Percentiles rank a stretch among this genome's conserved stretches.
Conservation (phyloP, 2,888 invertebrate genomes). For the Caradrina clavipalpis region DNA sequence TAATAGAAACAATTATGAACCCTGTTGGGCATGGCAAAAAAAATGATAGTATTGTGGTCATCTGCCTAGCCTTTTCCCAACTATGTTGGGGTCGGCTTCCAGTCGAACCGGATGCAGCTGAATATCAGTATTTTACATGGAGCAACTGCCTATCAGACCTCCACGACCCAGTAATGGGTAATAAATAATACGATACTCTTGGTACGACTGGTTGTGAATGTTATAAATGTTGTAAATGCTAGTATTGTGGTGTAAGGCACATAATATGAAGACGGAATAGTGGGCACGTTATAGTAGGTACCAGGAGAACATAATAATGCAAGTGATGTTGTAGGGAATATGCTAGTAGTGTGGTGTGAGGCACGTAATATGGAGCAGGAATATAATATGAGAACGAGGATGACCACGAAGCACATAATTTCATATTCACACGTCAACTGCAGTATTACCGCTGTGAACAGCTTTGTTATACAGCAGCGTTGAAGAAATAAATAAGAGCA, state of each 20-base stretch:
- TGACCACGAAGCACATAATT: slow-evolving; percentile 16
- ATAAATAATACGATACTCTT: too few relatives aligned
- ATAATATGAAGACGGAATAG: slow-evolving; percentile 13
- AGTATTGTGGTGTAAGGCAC: background rate
- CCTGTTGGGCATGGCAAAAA: too few relatives aligned
- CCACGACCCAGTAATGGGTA: too few relatives aligned
- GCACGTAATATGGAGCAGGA: background rate
- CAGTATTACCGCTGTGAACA: background rate
- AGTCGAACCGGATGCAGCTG: too few relatives aligned
- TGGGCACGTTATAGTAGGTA: background rate
- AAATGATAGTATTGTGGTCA: too few relatives aligned
- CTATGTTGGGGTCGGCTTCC: too few relatives aligned
- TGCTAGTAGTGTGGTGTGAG: background rate
- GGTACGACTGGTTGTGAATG: too few relatives aligned
- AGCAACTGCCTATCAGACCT: too few relatives aligned
- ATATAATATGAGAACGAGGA: slow-evolving; percentile 21
- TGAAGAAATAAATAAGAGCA: slow-evolving; percentile 1
- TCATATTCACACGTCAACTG: slow-evolving; percentile 7
- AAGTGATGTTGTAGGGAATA: slow-evolving; percentile 15
- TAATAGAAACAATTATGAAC: too few relatives aligned
- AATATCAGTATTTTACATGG: too few relatives aligned
- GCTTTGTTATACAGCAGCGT: background rate
- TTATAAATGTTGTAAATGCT: too few relatives aligned
- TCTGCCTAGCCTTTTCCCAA: too few relatives aligned
- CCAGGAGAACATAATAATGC: slow-evolving; percentile 40